These are phyloP conservation scores for Diogma glabrata DNA, from an alignment of 2,888 invertebrate species.

Conservation along the genomic window DNA sequence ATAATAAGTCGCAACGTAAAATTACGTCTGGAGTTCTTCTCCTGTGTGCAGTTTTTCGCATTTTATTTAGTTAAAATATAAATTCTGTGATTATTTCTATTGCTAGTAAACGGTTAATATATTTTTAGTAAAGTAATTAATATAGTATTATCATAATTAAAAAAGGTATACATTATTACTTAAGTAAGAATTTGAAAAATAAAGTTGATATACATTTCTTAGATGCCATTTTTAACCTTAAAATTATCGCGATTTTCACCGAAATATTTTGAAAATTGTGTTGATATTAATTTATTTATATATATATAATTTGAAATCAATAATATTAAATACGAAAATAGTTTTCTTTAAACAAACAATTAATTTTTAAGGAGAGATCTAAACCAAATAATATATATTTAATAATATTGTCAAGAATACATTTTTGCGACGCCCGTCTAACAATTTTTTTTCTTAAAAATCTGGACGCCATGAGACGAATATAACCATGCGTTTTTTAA, in stretches of 20 bases:
- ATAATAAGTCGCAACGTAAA: conserved; percentile 15
- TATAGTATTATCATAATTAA: conserved; percentile 2
- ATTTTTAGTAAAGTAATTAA: conserved; percentile 6
- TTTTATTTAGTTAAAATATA: conserved; percentile 8
- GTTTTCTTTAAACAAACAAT: too few relatives aligned
- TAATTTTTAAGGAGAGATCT: too few relatives aligned
- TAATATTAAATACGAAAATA: too few relatives aligned
- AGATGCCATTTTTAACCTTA: conserved; percentile 12
- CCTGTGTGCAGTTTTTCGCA: conserved; percentile 11
- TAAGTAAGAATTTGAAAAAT: too few relatives aligned
- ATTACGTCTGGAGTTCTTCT: conserved; percentile 17
- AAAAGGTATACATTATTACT: background rate
- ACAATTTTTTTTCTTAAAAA: conserved; percentile 2
- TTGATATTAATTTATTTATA: too few relatives aligned
- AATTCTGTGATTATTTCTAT: conserved; percentile 10
- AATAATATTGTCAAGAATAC: too few relatives aligned
- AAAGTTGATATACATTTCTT: too few relatives aligned
- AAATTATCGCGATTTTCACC: conserved; percentile 8
- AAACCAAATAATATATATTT: too few relatives aligned
- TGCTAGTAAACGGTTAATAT: too few relatives aligned
- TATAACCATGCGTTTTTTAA: conserved; percentile 10
- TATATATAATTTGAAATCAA: too few relatives aligned
- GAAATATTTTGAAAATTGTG: too few relatives aligned
- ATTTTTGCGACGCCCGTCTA: conserved; percentile 15
- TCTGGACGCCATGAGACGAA: conserved; percentile 16